phyloP scores from a whole-genome alignment of 1,140 invertebrate species.

The Apolygus lucorum region DNA sequence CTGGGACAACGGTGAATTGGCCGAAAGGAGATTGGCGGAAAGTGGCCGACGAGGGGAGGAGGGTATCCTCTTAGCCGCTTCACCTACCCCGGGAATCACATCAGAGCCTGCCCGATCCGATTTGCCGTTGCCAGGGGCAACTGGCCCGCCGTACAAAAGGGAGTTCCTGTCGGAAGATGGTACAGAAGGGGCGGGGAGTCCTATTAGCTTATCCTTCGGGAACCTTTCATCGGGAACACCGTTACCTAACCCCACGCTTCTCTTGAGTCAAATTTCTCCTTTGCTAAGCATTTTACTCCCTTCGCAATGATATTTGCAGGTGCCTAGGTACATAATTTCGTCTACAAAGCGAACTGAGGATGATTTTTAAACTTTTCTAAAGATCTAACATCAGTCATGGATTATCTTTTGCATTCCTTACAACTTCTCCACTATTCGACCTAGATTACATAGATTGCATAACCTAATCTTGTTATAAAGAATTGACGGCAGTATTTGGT shows the following conservation, averaged over 20 bases:
- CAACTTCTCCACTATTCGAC: too few species aligned
- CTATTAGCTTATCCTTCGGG: neutral
- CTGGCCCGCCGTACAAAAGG: neutral
- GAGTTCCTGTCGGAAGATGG: neutral
- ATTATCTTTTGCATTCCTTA: too few species aligned
- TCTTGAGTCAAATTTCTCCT: neutral
- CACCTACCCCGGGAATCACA: neutral
- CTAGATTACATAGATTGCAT: too few species aligned
- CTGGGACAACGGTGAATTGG: neutral
- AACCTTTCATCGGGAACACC: neutral
- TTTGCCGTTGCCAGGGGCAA: neutral
- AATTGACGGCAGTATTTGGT: too few species aligned
- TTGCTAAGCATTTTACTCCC: too few species aligned
- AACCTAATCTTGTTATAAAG: too few species aligned
- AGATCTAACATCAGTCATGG: too few species aligned
- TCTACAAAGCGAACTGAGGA: too few species aligned
- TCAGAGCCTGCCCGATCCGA: neutral
- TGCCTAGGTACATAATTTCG: too few species aligned
- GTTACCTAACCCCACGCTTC: neutral
- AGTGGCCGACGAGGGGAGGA: neutral
- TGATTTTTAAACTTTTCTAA: too few species aligned
- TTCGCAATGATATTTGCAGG: too few species aligned
- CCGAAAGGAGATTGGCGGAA: neutral
- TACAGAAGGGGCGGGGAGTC: neutral
- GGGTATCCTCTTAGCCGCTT: neutral